Evolutionary conservation across 2,113 vertebrate genomes (phyloP).

Genomic region (Clarias gariepinus): DNA sequence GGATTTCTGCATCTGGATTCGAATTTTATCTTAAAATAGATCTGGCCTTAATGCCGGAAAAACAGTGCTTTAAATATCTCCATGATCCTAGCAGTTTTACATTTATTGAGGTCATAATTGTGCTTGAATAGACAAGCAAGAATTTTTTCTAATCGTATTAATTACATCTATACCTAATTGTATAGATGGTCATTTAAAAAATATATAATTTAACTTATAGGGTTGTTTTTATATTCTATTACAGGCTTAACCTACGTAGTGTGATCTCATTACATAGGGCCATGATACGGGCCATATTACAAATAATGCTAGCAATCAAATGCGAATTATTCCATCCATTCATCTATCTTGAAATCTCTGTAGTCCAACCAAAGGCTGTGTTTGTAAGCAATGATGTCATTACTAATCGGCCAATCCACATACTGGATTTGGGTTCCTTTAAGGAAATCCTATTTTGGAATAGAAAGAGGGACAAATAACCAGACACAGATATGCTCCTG

Average conservation of each 20-base stretch:
- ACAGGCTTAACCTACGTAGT: no score
- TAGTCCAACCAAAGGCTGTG: no score
- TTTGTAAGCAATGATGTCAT: background rate
- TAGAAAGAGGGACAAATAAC: background rate
- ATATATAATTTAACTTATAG: no score
- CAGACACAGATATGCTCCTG: background rate
- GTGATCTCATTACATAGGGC: no score
- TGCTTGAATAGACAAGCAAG: background rate
- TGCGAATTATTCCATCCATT: no score
- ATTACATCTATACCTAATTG: no score
- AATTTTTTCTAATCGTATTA: background rate
- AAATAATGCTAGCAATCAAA: no score
- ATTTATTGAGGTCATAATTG: background rate
- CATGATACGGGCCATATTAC: no score
- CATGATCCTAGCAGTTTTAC: background rate
- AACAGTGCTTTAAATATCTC: background rate
- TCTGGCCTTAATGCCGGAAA: background rate
- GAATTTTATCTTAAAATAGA: background rate
- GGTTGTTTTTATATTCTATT: no score
- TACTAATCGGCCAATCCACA: background rate
- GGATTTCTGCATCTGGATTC: background rate
- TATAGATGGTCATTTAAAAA: no score
- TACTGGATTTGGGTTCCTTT: background rate
- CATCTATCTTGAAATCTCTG: no score
- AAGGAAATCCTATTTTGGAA: background rate